A percentile compares a stretch with the other conserved stretches of the same genome.
These are phyloP conservation scores for Steromphala cineraria DNA, from an alignment of 2,888 invertebrate genomes.

Conservation along the genomic window DNA sequence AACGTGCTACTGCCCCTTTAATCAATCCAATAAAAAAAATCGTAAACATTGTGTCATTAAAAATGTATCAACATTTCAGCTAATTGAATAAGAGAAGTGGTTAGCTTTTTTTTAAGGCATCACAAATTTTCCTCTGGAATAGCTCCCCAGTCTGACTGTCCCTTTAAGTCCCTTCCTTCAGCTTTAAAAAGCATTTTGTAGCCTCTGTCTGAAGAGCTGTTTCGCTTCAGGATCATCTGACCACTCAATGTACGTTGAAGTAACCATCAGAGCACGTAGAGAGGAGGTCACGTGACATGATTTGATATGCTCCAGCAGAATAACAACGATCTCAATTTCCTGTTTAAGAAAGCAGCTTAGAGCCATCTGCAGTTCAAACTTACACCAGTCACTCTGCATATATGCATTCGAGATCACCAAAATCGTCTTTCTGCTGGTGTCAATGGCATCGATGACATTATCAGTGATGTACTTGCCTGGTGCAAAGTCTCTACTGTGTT, in stretches of 20 bases:
- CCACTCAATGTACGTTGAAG: conserved; percentile 18
- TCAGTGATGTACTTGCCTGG: background rate
- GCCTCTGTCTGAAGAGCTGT: background rate
- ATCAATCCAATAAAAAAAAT: too few relatives aligned
- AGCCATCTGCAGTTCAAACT: conserved; percentile 10
- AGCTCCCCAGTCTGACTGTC: too few relatives aligned
- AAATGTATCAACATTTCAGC: too few relatives aligned
- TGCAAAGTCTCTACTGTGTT: background rate
- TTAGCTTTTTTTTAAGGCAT: too few relatives aligned
- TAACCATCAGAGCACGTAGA: background rate
- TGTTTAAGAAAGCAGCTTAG: background rate
- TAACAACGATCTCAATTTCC: conserved; percentile 7
- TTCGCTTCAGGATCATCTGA: background rate
- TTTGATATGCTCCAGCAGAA: background rate
- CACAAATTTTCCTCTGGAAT: too few relatives aligned
- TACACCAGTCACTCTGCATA: conserved; percentile 2
- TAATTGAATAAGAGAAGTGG: too few relatives aligned
- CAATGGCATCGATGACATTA: conserved; percentile 7
- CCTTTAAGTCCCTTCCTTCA: too few relatives aligned
- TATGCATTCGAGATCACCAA: background rate
- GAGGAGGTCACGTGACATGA: background rate
- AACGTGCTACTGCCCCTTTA: too few relatives aligned
- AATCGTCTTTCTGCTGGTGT: background rate
- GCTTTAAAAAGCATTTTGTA: background rate
- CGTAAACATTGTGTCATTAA: too few relatives aligned